Evolutionary conservation across 2,888 invertebrate genomes (phyloP).

Genomic region (Magallana nippona): DNA sequence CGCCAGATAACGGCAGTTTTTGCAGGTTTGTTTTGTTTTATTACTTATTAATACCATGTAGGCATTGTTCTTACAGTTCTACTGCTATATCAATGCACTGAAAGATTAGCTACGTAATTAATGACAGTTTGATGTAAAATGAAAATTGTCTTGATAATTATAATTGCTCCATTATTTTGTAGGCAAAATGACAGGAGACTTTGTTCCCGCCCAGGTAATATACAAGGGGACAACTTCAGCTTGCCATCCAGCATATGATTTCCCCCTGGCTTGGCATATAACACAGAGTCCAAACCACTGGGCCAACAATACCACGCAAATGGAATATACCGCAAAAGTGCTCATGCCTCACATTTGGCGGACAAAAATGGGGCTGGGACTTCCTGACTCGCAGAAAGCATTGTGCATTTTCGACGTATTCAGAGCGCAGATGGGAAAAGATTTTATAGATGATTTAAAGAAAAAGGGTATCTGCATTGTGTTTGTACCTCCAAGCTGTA

Average conservation of each 20-base stretch:
- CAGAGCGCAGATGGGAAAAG: slow-evolving; percentile 18
- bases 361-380: neutral
- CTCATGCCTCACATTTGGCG: neutral
- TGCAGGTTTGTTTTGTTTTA: slow-evolving; percentile 17
- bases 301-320: slow-evolving; percentile 16
- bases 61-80: neutral
- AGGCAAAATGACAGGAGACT: slow-evolving; percentile 16
- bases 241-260: slow-evolving; percentile 19
- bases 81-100: neutral
- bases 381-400: neutral
- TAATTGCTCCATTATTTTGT: slow-evolving; percentile 4
- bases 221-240: neutral
- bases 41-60: neutral
- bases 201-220: slow-evolving; percentile 26
- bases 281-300: slow-evolving; percentile 29
- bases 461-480: no score
- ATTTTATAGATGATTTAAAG: neutral
- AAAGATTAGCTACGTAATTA: neutral
- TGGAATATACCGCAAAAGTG: neutral
- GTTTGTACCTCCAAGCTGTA: no score
- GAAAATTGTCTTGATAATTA: neutral
- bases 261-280: slow-evolving; percentile 25
- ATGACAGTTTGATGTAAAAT: neutral
- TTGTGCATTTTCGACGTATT: slow-evolving; percentile 39
- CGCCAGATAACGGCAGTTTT: slow-evolving; percentile 42